Base-by-base conservation (phyloP, 2,888 invertebrate species). In the Sarcophaga subvicina region DNA sequence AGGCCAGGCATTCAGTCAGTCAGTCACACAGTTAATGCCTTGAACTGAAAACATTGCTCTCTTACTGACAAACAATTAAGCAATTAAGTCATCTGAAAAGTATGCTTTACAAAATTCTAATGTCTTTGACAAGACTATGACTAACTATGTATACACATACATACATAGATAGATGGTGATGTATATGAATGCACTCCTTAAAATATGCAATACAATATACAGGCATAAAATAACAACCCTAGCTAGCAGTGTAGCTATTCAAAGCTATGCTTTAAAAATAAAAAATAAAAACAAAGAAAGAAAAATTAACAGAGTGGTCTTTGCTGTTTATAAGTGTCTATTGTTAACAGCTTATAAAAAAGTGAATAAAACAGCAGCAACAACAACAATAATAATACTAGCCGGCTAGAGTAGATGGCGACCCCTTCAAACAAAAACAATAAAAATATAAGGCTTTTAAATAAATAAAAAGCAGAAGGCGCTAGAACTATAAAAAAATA, bases 21-120 rank as follows among this genome's bases (percentile, higher is more conserved):
- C 12, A 25, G 25, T 67, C 14, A 54, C 17, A 54, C 47, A 70
- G 62, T 82, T 71, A 84, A 87, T 87, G 87, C 79, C 87, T 76
- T 84, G 87, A 87, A 84, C 84, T 87, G 79, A 87, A 82, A 84
- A 87, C 79, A 84, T 84, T 84, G 84, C 81, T 87, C 81, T 87
- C 84, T 84, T 76, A 84, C 87, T 79, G 69, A 79, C 87, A 87
- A 76, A 79, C 87, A 87, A 87, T 87, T 84, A 87, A 87, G 79
- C 87, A 87, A 87, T 87, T 87, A 87, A 87, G 47, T 47, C 72
- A 79, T 76, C 81, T 79, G 14, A 78, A 84, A 87, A 81, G 54
- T 83, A 47, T 78, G 75, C 86, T 75, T 54, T 54, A 77, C 78
- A 81, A 84, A 71, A 62, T 60, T 70, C 37, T 60, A 67, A 69